A percentile compares a stretch with the other conserved stretches of the same genome.
phyloP scores from a whole-genome alignment of 2,888 invertebrate genomes.

The Tetropium fuscum region DNA sequence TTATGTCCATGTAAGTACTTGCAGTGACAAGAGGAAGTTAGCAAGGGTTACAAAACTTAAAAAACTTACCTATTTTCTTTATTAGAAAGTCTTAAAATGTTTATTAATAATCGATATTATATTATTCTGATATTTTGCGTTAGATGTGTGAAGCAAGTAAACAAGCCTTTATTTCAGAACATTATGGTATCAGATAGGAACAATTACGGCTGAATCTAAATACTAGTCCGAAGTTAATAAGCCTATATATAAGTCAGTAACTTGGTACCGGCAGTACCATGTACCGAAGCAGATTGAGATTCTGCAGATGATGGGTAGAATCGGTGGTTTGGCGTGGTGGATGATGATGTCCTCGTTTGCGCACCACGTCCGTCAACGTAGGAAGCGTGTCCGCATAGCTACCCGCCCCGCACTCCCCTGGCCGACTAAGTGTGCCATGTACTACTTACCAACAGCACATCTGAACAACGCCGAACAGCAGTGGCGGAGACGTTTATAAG shows the following conservation, averaged over 20 bases:
- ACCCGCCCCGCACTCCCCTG: conserved; percentile 46
- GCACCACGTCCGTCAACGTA: conserved; percentile 62
- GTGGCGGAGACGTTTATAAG: conserved; percentile 49
- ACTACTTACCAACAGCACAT: conserved; percentile 56
- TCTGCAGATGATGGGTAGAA: conserved; percentile 31
- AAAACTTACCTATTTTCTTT: no score
- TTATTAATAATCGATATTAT: no score
- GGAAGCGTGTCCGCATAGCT: conserved; percentile 64
- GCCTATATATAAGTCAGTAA: conserved; percentile 9
- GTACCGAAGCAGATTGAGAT: conserved; percentile 30
- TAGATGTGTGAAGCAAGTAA: no score
- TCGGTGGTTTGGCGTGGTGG: conserved; percentile 29
- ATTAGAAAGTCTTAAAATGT: no score
- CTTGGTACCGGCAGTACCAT: conserved; percentile 35
- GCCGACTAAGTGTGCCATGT: conserved; percentile 60
- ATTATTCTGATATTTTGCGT: no score
- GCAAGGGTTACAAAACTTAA: no score
- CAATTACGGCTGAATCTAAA: no score
- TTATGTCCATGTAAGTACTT: no score
- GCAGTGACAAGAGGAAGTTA: no score
- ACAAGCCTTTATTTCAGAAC: no score
- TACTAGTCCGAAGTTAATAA: no score
- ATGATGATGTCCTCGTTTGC: conserved; percentile 59
- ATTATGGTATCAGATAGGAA: no score
- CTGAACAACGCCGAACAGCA: conserved; percentile 49